Base-by-base conservation (phyloP, 2,888 invertebrate species). In the Drosophila mettleri region DNA sequence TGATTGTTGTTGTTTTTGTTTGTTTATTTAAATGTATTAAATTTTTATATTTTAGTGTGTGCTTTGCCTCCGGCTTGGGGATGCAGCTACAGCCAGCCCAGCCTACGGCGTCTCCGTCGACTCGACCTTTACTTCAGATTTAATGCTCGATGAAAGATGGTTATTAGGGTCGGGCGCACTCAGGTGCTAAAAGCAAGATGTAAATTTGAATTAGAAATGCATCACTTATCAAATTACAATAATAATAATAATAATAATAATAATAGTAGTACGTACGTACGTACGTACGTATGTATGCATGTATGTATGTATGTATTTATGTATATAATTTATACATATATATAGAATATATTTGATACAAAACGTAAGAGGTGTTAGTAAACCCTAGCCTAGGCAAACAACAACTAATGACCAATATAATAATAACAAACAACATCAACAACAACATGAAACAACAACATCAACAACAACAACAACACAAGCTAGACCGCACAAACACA, bases 121-220 rank as follows among this genome's bases (percentile, higher is more conserved):
- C 94, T 96, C 96, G 92, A 95, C 95, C 93, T 96, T 96, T 46
- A 81, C 77, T 67, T 96, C 96, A 92, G 95, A 95, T 93, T 96
- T 90, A 78, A 85, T 82, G 84, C 88, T 86, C 93, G 93, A 92
- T 91, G 95, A 90, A 93, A 95, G 95, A 93, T 96, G 96, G 93
- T 96, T 96, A 92, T 95, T 95, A 93, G 96, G 95, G 93, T 96
- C 96, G 92, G 96, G 95, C 91, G 96, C 95, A 94, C 95, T 96
- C 93, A 96, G 95, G 91, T 96, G 96, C 95, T 96, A 94, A 41
- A 93, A 94, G 78, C 72, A 90, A 76, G 60, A 85, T 41, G 64
- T 61, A 43, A 58, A 64, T 64, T 59, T 27, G 39, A 55, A 78
- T 80, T 71, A 89, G 73, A 65, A 2, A 20, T 24, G 31, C 16